These are phyloP conservation scores for Acanthoscelides obtectus DNA, from an alignment of 2,888 invertebrate genomes.

Conservation along the genomic window DNA sequence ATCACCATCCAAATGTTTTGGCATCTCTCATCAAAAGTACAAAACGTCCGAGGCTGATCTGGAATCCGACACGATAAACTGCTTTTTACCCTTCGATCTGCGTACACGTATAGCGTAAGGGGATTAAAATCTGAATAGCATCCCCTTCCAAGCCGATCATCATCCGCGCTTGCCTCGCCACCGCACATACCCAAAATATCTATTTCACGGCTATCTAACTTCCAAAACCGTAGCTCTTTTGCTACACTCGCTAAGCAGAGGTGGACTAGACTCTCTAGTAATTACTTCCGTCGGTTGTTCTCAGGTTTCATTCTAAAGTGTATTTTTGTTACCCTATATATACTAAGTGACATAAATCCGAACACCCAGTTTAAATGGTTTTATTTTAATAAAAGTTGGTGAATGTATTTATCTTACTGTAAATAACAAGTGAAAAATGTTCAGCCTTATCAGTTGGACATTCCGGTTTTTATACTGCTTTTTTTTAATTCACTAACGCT, in stretches of 20 bases:
- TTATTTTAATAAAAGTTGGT: too few species aligned
- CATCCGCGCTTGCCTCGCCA: constrained; percentile 10
- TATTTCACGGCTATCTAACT: constrained; percentile 28
- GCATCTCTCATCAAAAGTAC: not conserved
- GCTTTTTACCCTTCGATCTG: not conserved
- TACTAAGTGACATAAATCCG: too few species aligned
- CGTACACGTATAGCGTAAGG: not conserved
- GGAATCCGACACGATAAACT: not conserved
- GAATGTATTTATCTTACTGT: too few species aligned
- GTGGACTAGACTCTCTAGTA: not conserved
- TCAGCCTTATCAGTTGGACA: too few species aligned
- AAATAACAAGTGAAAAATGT: too few species aligned
- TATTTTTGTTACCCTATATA: too few species aligned
- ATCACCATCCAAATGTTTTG: not conserved
- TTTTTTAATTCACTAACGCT: too few species aligned
- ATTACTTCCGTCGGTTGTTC: constrained; percentile 7
- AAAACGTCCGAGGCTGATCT: not conserved
- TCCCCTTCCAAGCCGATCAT: constrained; percentile 6
- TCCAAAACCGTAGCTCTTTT: constrained; percentile 8
- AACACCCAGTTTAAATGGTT: too few species aligned
- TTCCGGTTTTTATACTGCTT: too few species aligned
- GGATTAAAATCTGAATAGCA: not conserved
- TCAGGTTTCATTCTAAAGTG: too few species aligned
- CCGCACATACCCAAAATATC: constrained; percentile 19
- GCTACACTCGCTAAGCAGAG: not conserved